Conservation (phyloP, 1,140 invertebrate species). For the Rhopalosiphum maidis region DNA sequence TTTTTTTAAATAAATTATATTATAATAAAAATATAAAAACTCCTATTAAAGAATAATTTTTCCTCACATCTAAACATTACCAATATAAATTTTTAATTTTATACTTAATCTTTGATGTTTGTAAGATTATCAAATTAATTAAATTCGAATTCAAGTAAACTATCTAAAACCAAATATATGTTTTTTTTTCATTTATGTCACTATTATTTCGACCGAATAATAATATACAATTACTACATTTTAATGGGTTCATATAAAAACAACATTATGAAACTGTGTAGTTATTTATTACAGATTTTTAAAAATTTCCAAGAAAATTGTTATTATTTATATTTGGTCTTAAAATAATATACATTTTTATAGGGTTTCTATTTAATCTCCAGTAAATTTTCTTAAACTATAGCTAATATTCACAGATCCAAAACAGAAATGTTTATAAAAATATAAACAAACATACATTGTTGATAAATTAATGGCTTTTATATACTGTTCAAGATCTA, state of each 20-base stretch:
- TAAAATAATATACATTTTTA: no score
- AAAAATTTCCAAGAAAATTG: neutral
- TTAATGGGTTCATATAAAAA: neutral
- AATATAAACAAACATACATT: neutral
- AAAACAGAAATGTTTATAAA: neutral
- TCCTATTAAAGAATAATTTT: no score
- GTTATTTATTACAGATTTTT: neutral
- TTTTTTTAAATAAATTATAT: neutral
- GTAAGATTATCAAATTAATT: no score
- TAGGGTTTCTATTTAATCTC: no score
- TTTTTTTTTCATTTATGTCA: no score
- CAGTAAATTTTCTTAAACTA: neutral
- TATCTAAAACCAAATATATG: no score
- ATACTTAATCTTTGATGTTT: no score
- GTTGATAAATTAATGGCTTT: neutral
- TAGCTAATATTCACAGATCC: neutral
- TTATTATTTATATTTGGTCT: no score
- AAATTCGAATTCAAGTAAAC: no score
- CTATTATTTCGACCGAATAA: neutral
- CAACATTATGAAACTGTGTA: neutral
- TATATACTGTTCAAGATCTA: neutral
- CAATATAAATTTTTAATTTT: no score
- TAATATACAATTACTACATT: neutral
- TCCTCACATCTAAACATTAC: no score
- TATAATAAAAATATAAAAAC: neutral